These are phyloP conservation scores for Drosophila tripunctata DNA, from an alignment of 2,888 invertebrate genomes.

Conservation along the genomic window DNA sequence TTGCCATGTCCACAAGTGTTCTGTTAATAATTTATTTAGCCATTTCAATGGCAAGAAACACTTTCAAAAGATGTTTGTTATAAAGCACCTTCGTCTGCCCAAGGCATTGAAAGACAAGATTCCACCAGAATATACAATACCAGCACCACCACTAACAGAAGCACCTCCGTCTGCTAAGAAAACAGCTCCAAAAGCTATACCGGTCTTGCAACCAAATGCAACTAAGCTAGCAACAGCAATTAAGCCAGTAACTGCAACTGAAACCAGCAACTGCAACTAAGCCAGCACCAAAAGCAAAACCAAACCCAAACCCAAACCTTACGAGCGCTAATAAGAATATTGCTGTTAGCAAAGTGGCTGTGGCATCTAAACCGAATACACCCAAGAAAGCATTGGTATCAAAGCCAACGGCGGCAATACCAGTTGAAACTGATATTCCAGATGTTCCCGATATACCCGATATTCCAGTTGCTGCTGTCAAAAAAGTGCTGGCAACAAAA, in stretches of 20 bases:
- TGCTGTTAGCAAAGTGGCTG: not conserved
- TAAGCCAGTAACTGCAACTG: too few species aligned
- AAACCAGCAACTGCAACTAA: too few species aligned
- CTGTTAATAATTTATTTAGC: slow-evolving; percentile 67
- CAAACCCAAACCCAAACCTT: not conserved
- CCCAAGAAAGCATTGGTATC: not conserved
- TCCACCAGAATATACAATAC: too few species aligned
- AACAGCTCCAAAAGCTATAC: too few species aligned
- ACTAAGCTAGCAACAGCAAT: too few species aligned
- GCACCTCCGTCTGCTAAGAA: not conserved
- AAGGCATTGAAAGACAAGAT: slow-evolving; percentile 21
- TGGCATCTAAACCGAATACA: not conserved
- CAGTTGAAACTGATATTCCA: not conserved
- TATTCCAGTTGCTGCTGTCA: not conserved
- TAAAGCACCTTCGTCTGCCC: slow-evolving; percentile 58
- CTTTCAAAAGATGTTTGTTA: slow-evolving; percentile 53
- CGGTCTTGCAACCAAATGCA: too few species aligned
- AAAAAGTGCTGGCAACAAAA: not conserved
- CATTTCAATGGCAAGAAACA: slow-evolving; percentile 81
- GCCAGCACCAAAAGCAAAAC: not conserved
- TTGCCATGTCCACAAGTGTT: slow-evolving; percentile 68
- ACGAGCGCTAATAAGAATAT: too few species aligned
- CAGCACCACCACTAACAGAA: too few species aligned
- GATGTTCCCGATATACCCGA: too few species aligned
- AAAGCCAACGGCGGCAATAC: not conserved